Conservation (phyloP, 2,888 invertebrate genomes). For the Halictus ligatus region DNA sequence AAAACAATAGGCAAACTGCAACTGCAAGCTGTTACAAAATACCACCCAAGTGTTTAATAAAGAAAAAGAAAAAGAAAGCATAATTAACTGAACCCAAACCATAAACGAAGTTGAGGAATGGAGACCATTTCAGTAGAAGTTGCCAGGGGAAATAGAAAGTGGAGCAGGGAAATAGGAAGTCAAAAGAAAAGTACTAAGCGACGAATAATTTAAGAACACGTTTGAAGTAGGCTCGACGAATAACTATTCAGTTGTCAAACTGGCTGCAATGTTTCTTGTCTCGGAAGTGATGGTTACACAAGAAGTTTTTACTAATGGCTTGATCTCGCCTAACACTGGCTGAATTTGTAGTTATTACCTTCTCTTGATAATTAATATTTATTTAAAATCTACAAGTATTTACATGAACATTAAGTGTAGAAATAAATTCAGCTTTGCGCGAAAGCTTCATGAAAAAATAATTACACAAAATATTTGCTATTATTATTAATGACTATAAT, state of each 20-base stretch:
- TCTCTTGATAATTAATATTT: not conserved
- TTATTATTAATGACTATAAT: no score
- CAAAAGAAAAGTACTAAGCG: not conserved
- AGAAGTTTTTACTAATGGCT: not conserved
- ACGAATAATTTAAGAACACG: not conserved
- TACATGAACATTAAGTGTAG: not conserved
- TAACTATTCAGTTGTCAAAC: not conserved
- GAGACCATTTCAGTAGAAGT: not conserved
- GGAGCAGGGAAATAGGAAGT: not conserved
- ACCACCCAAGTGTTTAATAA: not conserved
- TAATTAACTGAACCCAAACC: not conserved
- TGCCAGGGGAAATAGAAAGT: constrained; percentile 2
- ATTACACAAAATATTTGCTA: no score
- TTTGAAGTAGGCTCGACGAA: not conserved
- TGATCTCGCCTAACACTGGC: not conserved
- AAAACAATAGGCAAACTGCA: not conserved
- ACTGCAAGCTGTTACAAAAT: not conserved
- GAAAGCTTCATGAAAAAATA: no score
- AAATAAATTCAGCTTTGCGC: no score
- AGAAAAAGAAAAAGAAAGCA: not conserved
- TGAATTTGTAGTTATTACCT: not conserved
- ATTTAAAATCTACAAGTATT: not conserved
- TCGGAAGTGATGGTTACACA: not conserved
- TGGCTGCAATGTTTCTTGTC: not conserved
- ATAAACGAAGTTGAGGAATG: not conserved